These are phyloP conservation scores for Xylota sylvarum DNA, from an alignment of 2,888 invertebrate species.

Conservation along the genomic window DNA sequence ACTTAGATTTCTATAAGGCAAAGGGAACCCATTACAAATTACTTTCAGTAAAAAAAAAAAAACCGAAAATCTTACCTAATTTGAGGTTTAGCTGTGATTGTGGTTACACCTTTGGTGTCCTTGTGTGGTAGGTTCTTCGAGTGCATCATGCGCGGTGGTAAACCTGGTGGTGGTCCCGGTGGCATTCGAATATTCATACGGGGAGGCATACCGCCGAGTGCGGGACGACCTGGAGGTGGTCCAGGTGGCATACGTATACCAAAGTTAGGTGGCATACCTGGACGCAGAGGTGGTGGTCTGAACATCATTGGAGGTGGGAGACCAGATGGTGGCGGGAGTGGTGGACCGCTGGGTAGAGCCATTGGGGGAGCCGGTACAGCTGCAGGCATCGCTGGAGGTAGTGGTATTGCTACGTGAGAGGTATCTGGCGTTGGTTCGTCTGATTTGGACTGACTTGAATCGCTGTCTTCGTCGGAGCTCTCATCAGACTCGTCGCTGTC, in stretches of 20 bases:
- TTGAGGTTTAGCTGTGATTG: constrained; percentile 98
- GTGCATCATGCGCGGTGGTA: constrained; percentile 86
- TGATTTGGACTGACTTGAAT: constrained; percentile 54
- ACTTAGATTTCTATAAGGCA: constrained; percentile 88
- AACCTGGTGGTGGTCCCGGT: constrained; percentile 88
- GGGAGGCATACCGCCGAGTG: constrained; percentile 88
- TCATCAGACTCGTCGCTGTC: constrained; percentile 77
- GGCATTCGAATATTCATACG: constrained; percentile 87
- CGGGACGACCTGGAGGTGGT: constrained; percentile 86
- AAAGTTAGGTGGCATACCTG: constrained; percentile 83
- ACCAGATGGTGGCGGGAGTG: constrained; percentile 85
- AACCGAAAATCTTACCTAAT: constrained; percentile 87
- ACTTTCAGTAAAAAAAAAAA: not conserved
- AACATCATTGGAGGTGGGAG: constrained; percentile 86
- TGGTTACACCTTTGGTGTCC: constrained; percentile 90
- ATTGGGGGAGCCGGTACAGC: constrained; percentile 79
- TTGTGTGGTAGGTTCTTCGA: constrained; percentile 92
- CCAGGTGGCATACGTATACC: constrained; percentile 85
- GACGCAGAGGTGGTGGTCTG: constrained; percentile 87
- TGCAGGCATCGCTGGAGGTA: constrained; percentile 79
- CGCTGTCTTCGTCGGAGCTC: constrained; percentile 74
- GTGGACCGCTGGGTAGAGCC: constrained; percentile 85
- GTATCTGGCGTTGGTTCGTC: constrained; percentile 65
- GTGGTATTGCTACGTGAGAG: constrained; percentile 79
- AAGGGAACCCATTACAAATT: not conserved